Evolutionary conservation across 2,888 invertebrate species (phyloP).

Genomic region (Callyntrura guangdongensis): DNA sequence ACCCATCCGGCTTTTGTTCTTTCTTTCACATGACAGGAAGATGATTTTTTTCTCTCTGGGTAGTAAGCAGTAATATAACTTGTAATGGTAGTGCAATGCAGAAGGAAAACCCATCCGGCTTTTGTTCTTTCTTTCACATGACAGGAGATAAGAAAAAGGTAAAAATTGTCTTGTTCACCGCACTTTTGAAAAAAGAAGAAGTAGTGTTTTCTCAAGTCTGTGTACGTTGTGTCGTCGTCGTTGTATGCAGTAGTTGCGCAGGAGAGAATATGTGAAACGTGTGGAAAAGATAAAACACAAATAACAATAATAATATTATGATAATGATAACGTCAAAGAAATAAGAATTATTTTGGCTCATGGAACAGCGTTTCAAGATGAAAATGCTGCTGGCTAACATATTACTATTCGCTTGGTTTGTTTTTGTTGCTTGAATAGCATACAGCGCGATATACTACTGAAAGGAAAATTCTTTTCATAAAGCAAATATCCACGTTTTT

Average conservation of each 20-base stretch:
- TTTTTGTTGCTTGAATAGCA: background rate
- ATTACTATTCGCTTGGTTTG: background rate
- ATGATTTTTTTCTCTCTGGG: no score
- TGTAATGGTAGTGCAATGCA: background rate
- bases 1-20: slow-evolving; percentile 69
- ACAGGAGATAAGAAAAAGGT: slow-evolving; percentile 34
- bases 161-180: slow-evolving; percentile 48
- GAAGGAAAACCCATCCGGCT: slow-evolving; percentile 53
- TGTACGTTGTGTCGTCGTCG: no score
- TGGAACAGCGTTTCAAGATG: slow-evolving; percentile 23
- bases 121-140: slow-evolving; percentile 70
- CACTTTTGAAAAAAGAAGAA: slow-evolving; percentile 1
- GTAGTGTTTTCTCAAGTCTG: background rate
- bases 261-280: background rate
- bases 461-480: slow-evolving; percentile 34
- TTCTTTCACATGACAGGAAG: slow-evolving; percentile 61
- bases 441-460: background rate
- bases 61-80: slow-evolving; percentile 3
- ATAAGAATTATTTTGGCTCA: slow-evolving; percentile 38
- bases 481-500: background rate
- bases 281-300: background rate
- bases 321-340: slow-evolving; percentile 46
- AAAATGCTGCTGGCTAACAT: background rate
- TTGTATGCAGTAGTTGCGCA: background rate
- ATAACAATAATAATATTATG: slow-evolving; percentile 50